Evolutionary conservation across 2,113 vertebrate genomes (phyloP), one percentile per base, ranked within the genome.

Genomic region (Phaethon lepturus): DNA sequence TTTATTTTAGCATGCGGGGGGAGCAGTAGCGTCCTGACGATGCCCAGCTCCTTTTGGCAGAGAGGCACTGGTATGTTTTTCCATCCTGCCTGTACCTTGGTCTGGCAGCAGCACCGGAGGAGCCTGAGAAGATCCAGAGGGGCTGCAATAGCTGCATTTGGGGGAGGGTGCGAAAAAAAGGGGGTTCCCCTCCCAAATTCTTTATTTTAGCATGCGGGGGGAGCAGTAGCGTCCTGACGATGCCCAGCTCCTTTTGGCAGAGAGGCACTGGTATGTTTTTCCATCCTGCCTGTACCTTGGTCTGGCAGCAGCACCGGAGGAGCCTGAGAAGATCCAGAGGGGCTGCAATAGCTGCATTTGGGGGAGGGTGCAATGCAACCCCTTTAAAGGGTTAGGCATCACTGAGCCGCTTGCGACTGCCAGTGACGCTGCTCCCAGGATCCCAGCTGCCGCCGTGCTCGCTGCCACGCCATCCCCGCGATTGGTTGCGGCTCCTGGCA

Each of bases 391-490:
- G 5, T 90, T 77, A 24, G 19, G 10, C 47, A 31, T 91, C 73
- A 47, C 63, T 71, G 44, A 88, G 66, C 40, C 3, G 24, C 71
- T 87, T 47, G 35, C 2, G 1, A 38, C 29, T 74, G 64, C 29
- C 3, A 2, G 35, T 92, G 78, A 72, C 0, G 0, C 66, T 0
- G 3, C 24, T 52, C 38, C 49, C 0, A 1, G 88, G 47, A 93
- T 94, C 78, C 74, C 83, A 62, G 91, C 89, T 85, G 79, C 64
- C 2, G 7, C 44, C 0, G 0, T n/a, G 44, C 66, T 40, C 8
- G 0, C 47, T 13, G 28, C 58, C 4, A 2, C 7, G 17, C 74
- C 6, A 0, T 66, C 71, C 33, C 68, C 15, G 3, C 2, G 0
- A 44, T 86, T 72, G 79, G 69, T 40, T 62, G 90, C 49, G 5